Evolutionary conservation across 2,888 invertebrate species (phyloP), one percentile per base, ranked within the genome.

Genomic region (Patella pellucida): DNA sequence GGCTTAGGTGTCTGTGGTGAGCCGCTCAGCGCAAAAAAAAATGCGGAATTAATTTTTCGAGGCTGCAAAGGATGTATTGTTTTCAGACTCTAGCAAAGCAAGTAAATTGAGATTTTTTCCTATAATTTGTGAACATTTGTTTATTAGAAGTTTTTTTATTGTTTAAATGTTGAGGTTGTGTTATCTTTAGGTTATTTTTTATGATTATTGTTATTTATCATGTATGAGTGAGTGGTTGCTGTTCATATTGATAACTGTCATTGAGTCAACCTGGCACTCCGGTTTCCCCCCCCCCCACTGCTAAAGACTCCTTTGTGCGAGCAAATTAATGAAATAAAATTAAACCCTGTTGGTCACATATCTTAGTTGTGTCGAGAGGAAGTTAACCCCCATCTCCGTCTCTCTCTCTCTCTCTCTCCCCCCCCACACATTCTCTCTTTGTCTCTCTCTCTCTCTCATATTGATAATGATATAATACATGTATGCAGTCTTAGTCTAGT

Each of bases 381-480:
- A 0, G 5, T 31, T 31, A 31, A 31, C 4, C 31, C 5, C 31
- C 5, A 4, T 31, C 31, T 31, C 31, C 5, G 0, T 31, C 31
- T 56, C 51, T 52, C 69, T 15, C 62, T 62, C 67, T n/a, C 54
- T 62, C 69, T 16, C 56, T 71, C 67, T 31, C 75, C 62, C 51
- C n/a, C 62, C 15, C 71, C 11, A n/a, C n/a, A n/a, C n/a, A n/a
- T 54, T 62, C 70, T 31, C 54, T 62, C 71, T 19, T 62, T 69
- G 41, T 19, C 69, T 62, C 69, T 19, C 51, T 75, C 54, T 50
- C 71, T 72, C 72, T 23, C 72, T 72, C 72, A 14, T 56, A 56
- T 27, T 31, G 31, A 31, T 31, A 31, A 31, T 31, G 5, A 31
- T 31, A n/a, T n/a, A n/a, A n/a, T n/a, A n/a, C n/a, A n/a, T n/a